Evolutionary conservation across 2,888 invertebrate genomes (phyloP), one percentile per base, ranked within the genome.

Genomic region (Lochmaea crataegi): DNA sequence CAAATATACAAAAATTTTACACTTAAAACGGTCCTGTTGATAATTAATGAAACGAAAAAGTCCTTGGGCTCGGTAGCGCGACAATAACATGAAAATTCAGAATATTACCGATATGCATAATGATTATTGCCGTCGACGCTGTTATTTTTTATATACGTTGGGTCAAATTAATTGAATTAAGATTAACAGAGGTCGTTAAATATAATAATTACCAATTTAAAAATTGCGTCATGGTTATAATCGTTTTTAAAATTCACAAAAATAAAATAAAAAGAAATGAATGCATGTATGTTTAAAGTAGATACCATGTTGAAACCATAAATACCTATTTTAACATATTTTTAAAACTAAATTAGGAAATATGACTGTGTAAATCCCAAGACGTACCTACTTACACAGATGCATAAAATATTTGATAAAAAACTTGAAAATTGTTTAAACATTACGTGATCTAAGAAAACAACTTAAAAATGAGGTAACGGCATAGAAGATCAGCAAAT

Each of bases 101-200:
- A 42, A 42, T 42, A 63, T 12, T 11, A 16, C 16, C 18, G 42
- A 41, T 63, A 63, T 63, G 18, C 18, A 63, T 16, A 5, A 11
- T 63, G 61, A 42, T 63, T 41, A 18, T 53, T 58, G n/a, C 42
- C 42, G 38, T 41, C 22, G 16, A 58, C 58, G 42, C 3, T 42
- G 11, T 42, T 9, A 51, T 51, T 48, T 65, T 65, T 53, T 16
- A 67, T 48, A 67, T 67, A 22, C 42, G 32, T 18, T 4, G 58
- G 67, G 67, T 67, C 67, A 67, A 32, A 18, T 58, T 57, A 7
- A 11, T 45, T 57, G 7, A 57, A 67, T 67, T 57, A n/a, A 67
- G 58, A 58, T 67, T 67, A 58, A 16, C 56, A 48, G 45, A 58
- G 66, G 56, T 57, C 56, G 18, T 67, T 57, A 38, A 38, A 45